These are phyloP conservation scores for Myxocyprinus asiaticus DNA, from an alignment of 2,113 vertebrate species.

Conservation along the genomic window DNA sequence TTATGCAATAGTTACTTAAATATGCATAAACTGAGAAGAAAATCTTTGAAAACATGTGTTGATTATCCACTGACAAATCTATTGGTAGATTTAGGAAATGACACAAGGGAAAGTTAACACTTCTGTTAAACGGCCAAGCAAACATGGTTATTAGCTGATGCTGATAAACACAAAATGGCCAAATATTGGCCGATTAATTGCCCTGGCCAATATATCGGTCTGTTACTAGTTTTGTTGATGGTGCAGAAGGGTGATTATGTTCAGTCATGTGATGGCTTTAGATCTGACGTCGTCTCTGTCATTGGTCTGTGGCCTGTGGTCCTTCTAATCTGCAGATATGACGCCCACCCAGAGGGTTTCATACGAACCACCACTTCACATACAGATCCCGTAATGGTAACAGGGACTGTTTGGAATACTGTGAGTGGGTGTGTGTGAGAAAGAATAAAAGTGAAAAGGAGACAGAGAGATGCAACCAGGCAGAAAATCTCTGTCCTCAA, in stretches of 20 bases:
- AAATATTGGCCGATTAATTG: too few relatives aligned
- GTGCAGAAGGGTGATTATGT: slow-evolving; percentile 1
- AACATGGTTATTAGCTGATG: too few relatives aligned
- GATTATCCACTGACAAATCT: too few relatives aligned
- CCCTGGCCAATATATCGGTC: too few relatives aligned
- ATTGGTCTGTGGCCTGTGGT: slow-evolving; percentile 38
- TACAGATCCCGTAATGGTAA: slow-evolving; percentile 31
- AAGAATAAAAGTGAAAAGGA: neutral
- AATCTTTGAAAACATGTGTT: too few relatives aligned
- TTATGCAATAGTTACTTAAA: too few relatives aligned
- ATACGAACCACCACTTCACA: slow-evolving; percentile 14
- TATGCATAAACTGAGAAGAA: too few relatives aligned
- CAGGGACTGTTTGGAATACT: slow-evolving; percentile 14
- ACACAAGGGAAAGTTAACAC: too few relatives aligned
- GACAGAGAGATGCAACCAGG: neutral
- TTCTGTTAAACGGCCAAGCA: too few relatives aligned
- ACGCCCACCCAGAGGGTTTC: slow-evolving; percentile 19
- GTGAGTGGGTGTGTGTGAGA: slow-evolving; percentile 23
- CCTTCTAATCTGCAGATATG: slow-evolving; percentile 36
- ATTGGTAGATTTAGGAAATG: too few relatives aligned
- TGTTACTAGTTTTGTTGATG: neutral
- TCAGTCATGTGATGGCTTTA: slow-evolving; percentile 3
- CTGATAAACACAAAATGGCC: too few relatives aligned
- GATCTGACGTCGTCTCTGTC: slow-evolving; percentile 19
- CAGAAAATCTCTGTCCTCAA: neutral